phyloP scores from a whole-genome alignment of 2,113 vertebrate genomes.

The Seriola rivoliana region DNA sequence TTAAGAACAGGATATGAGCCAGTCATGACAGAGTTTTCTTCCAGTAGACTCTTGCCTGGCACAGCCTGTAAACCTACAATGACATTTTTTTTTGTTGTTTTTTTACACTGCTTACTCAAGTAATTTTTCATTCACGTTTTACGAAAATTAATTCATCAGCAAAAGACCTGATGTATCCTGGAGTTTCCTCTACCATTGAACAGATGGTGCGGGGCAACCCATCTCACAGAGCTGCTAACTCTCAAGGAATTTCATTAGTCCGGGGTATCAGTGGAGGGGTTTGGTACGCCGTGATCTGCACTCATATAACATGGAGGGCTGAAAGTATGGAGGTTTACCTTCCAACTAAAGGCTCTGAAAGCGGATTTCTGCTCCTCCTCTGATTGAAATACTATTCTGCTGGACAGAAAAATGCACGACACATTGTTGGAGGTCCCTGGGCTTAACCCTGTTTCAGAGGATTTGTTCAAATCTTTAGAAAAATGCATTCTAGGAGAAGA shows the following conservation, averaged over 20 bases:
- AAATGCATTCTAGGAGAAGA: not conserved
- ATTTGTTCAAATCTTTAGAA: not conserved
- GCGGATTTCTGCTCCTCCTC: not conserved
- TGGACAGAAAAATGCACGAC: not conserved
- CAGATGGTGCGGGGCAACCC: conserved; percentile 16
- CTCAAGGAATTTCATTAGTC: conserved; percentile 48
- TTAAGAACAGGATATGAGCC: not conserved
- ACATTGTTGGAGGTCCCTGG: not conserved
- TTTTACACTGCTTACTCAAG: not conserved
- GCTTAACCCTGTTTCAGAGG: not conserved
- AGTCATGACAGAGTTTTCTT: no score
- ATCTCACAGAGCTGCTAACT: conserved; percentile 8
- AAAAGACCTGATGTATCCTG: conserved; percentile 1
- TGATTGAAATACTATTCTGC: not conserved
- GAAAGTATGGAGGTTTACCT: not conserved
- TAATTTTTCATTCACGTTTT: not conserved
- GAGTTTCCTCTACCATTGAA: not conserved
- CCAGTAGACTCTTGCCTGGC: not conserved
- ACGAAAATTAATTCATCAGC: conserved; percentile 49
- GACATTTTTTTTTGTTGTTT: not conserved
- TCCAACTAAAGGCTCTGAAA: not conserved
- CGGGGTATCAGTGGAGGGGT: not conserved
- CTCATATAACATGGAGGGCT: not conserved
- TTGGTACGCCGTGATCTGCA: not conserved
- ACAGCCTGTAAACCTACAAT: not conserved